phyloP scores from a whole-genome alignment of 2,113 vertebrate genomes.

The Syngnathus typhle region DNA sequence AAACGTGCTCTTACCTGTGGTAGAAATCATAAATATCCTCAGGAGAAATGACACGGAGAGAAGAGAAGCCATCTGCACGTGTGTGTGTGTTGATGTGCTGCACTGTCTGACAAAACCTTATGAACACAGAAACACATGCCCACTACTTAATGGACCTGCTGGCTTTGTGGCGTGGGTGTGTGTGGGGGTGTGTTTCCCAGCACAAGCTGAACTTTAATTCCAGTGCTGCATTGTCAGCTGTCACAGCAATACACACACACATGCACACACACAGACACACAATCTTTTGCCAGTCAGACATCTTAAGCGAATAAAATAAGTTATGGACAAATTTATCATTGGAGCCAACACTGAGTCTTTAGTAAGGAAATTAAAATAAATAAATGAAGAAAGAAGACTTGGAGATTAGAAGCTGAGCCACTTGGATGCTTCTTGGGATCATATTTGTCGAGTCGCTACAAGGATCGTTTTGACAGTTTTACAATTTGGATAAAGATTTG shows the following conservation, averaged over 20 bases:
- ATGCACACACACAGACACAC: slow-evolving; percentile 7
- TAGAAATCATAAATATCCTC: slow-evolving; percentile 35
- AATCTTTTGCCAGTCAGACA: slow-evolving; percentile 36
- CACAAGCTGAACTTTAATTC: slow-evolving; percentile 57
- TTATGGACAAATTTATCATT: slow-evolving; percentile 15
- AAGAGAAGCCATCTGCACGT: slow-evolving; percentile 48
- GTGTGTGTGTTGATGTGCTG: slow-evolving; percentile 4
- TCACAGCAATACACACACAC: slow-evolving; percentile 35
- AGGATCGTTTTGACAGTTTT: background rate
- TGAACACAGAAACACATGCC: slow-evolving; percentile 20
- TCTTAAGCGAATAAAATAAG: slow-evolving; percentile 2
- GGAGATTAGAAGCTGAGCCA: background rate
- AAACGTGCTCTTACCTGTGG: slow-evolving; percentile 49
- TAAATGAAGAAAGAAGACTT: background rate
- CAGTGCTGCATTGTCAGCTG: slow-evolving; percentile 63
- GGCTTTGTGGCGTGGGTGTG: slow-evolving; percentile 18
- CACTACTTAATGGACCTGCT: slow-evolving; percentile 15
- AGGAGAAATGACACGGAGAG: slow-evolving; percentile 29
- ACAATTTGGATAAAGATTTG: slow-evolving; percentile 3
- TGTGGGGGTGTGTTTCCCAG: slow-evolving; percentile 31
- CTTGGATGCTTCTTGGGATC: background rate
- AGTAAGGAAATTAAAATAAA: background rate
- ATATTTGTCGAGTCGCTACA: background rate
- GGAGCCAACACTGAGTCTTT: background rate
- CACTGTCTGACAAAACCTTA: slow-evolving; percentile 18